Conservation (phyloP, 2,797 vertebrate genomes). For the Gymnocypris eckloni region DNA sequence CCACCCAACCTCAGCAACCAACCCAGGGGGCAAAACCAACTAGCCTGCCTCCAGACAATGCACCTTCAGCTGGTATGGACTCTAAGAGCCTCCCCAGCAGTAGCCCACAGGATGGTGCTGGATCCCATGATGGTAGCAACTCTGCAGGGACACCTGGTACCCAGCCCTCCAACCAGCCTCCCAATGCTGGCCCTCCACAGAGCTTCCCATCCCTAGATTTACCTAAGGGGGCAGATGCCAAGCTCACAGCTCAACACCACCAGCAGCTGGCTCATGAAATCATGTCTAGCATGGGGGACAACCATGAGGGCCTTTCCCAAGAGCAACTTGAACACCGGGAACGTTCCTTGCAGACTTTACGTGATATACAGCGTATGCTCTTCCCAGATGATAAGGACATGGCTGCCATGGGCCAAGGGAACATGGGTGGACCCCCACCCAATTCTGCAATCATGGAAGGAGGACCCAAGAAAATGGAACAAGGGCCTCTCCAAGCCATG, state of each 20-base stretch:
- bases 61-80: constrained; percentile 83
- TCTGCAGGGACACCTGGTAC: constrained; percentile 85
- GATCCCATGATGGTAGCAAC: constrained; percentile 79
- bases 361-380: constrained; percentile 98
- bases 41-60: constrained; percentile 84
- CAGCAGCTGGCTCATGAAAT: constrained; percentile 89
- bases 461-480: constrained; percentile 80
- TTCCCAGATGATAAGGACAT: constrained; percentile 93
- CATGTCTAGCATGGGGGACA: constrained; percentile 89
- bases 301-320: constrained; percentile 96
- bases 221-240: constrained; percentile 64
- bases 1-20: constrained; percentile 78
- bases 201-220: constrained; percentile 73
- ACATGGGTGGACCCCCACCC: constrained; percentile 70
- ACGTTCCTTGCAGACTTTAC: constrained; percentile 83
- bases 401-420: constrained; percentile 69
- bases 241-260: constrained; percentile 67
- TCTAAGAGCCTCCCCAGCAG: constrained; percentile 89
- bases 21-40: constrained; percentile 86
- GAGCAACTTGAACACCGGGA: constrained; percentile 87
- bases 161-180: constrained; percentile 82
- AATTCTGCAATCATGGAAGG: constrained; percentile 76
- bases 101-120: constrained; percentile 86
- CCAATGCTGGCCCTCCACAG: constrained; percentile 73
- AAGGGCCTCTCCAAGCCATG: constrained; percentile 96